These are phyloP conservation scores for Pyrocoelia pectoralis DNA, from an alignment of 2,888 invertebrate genomes.

Conservation along the genomic window DNA sequence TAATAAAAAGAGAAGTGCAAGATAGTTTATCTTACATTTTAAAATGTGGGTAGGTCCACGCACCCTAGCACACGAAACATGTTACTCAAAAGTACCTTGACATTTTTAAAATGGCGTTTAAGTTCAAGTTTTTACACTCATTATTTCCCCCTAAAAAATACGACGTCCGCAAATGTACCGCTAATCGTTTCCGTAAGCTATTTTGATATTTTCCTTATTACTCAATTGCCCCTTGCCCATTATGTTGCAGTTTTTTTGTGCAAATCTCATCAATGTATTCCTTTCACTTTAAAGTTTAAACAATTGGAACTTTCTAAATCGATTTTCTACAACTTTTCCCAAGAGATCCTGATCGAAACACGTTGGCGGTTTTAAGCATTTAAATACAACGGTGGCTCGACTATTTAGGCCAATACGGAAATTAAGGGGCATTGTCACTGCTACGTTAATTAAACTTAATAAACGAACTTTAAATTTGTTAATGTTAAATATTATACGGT, in stretches of 20 bases:
- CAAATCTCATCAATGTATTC: background rate
- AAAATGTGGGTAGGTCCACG: too few relatives aligned
- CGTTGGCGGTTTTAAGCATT: slow-evolving; percentile 15
- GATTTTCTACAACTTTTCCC: background rate
- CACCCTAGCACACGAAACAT: too few relatives aligned
- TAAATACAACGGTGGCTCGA: slow-evolving; percentile 8
- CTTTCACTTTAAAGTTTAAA: background rate
- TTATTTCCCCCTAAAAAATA: too few relatives aligned
- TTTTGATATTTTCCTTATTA: too few relatives aligned
- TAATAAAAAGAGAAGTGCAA: too few relatives aligned
- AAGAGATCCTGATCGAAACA: background rate
- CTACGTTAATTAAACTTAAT: slow-evolving; percentile 14
- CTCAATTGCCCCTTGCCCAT: background rate
- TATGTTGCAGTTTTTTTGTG: background rate
- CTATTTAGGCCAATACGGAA: slow-evolving; percentile 19
- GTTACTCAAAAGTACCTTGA: too few relatives aligned
- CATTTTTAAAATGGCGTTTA: too few relatives aligned
- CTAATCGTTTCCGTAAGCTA: too few relatives aligned
- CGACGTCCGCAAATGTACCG: too few relatives aligned
- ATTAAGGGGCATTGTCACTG: slow-evolving; percentile 17
- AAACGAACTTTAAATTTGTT: background rate
- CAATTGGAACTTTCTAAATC: background rate
- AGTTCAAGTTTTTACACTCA: too few relatives aligned
- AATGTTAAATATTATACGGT: too few relatives aligned
- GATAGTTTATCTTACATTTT: too few relatives aligned